Evolutionary conservation across 2,888 invertebrate genomes (phyloP).

Genomic region (Leptopilina drosophilae): DNA sequence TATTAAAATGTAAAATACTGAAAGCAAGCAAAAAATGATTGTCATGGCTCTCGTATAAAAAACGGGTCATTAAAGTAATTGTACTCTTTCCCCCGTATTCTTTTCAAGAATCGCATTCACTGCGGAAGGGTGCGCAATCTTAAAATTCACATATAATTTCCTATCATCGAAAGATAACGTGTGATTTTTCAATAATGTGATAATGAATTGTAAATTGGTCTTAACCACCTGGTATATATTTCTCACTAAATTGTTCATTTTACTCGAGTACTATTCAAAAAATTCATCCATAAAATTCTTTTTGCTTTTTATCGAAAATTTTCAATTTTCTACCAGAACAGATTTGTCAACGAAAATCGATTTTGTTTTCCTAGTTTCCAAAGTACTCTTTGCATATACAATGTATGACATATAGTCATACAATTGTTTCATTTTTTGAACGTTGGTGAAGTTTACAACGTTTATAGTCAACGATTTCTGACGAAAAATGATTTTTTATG

Average conservation of each 20-base stretch:
- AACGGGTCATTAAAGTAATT: slow-evolving; percentile 28
- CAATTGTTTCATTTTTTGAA: too few species aligned
- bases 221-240: background rate
- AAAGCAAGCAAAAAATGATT: slow-evolving; percentile 6
- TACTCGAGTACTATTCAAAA: background rate
- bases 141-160: background rate
- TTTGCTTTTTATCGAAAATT: too few species aligned
- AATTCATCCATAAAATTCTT: background rate
- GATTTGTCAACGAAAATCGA: too few species aligned
- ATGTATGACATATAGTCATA: too few species aligned
- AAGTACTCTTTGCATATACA: too few species aligned
- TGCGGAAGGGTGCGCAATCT: slow-evolving; percentile 11
- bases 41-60: slow-evolving; percentile 27
- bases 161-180: slow-evolving; percentile 9
- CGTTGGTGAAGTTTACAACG: too few species aligned
- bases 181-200: slow-evolving; percentile 9
- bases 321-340: too few species aligned
- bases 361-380: too few species aligned
- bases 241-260: background rate
- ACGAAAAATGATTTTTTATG: too few species aligned
- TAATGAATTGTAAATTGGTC: background rate
- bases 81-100: slow-evolving; percentile 25
- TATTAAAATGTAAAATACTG: background rate
- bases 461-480: too few species aligned
- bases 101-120: background rate